Evolutionary conservation across 2,797 vertebrate species (phyloP).

Genomic region (Fundulus diaphanus): DNA sequence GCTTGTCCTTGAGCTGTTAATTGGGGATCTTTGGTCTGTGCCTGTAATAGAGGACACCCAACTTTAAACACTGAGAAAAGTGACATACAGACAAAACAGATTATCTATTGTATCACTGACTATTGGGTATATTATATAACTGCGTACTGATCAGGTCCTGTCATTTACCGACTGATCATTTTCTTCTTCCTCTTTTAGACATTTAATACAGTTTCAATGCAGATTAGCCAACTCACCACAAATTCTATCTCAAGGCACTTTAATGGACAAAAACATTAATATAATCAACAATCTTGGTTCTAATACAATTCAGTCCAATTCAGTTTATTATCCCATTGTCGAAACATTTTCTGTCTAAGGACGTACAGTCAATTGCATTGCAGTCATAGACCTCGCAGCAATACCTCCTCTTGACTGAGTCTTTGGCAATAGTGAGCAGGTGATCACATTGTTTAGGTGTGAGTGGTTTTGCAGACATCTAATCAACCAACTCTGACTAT

Average conservation of each 20-base stretch:
- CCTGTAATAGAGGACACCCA: constrained; percentile 55
- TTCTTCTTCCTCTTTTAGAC: neutral
- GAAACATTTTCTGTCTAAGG: neutral
- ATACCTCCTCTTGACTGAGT: no score
- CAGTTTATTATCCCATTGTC: neutral
- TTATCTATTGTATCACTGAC: neutral
- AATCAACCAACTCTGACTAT: neutral
- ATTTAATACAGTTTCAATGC: neutral
- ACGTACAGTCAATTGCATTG: no score
- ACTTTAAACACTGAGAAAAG: neutral
- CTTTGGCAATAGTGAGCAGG: no score
- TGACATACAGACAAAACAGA: neutral
- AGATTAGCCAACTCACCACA: neutral
- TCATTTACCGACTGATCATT: neutral
- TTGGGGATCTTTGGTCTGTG: constrained; percentile 57
- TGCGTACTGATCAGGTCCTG: neutral
- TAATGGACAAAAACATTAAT: no score
- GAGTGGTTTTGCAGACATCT: neutral
- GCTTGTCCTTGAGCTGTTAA: constrained; percentile 67
- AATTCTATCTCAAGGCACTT: no score
- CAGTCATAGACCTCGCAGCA: no score
- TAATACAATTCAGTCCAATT: neutral
- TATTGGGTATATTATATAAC: neutral
- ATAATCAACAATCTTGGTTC: no score
- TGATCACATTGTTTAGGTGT: neutral